Evolutionary conservation across 2,888 invertebrate genomes (phyloP), one percentile per base, ranked within the genome.

Genomic region (Rutpela maculata): DNA sequence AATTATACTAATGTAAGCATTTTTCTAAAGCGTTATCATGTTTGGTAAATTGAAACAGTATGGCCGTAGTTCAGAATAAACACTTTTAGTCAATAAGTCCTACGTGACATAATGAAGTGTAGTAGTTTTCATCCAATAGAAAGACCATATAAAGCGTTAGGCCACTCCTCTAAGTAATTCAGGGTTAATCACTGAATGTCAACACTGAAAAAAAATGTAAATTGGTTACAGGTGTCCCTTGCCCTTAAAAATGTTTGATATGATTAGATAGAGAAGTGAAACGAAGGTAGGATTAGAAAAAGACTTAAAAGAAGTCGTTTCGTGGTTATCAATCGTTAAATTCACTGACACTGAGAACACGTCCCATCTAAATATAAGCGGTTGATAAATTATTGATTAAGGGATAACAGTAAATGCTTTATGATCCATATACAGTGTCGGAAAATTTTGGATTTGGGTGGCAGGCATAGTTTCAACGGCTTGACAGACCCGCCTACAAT

Each of bases 121-220:
- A 67, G 55, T 50, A 19, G 26, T 22, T 55, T 22, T 67, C 55
- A 6, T 55, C 67, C 67, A 67, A 67, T 67, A n/a, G 67, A 15
- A 67, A 11, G 22, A 5, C 55, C 0, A n/a, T 55, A 55, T 67
- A 18, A 55, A 12, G 19, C 5, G 26, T 55, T 67, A 15, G 17
- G 22, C 67, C 26, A 50, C 67, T 22, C 67, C 67, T 15, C 22
- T 67, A 67, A 67, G 55, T 67, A 67, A 67, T 55, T 38, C 38
- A 43, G 7, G 18, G 22, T 55, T 67, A 67, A 67, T 67, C 43
- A 22, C 6, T 26, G 67, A 26, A 67, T 67, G 55, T 50, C 67
- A 38, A n/a, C 67, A 55, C 19, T 12, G 19, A 19, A 19, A 66
- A 38, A 66, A 66, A 66, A 19, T 22, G 11, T 22, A 17, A 15